Evolutionary conservation across 2,797 vertebrate genomes (phyloP).

Genomic region (Paratrypauchen microcephalus): DNA sequence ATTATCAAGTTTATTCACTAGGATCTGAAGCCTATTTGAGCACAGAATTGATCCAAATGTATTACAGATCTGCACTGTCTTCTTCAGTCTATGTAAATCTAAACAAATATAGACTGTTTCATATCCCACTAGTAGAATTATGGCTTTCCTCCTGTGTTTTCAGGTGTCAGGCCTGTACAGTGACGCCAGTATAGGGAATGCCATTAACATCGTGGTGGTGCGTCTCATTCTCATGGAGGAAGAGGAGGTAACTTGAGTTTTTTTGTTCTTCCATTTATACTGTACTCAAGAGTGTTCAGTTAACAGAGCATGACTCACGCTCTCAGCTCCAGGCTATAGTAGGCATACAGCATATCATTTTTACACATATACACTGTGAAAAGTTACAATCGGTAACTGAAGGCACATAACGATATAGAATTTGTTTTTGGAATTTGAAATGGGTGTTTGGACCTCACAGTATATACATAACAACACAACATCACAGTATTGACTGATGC

Average conservation of each 20-base stretch:
- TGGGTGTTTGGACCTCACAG: background rate
- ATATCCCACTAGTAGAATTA: background rate
- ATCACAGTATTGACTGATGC: too few relatives aligned
- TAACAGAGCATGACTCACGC: background rate
- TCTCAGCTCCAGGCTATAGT: background rate
- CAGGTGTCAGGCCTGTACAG: constrained; percentile 93
- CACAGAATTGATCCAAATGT: background rate
- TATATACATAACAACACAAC: too few relatives aligned
- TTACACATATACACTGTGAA: background rate
- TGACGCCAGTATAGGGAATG: constrained; percentile 94
- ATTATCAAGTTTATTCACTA: too few relatives aligned
- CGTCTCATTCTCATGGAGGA: constrained; percentile 90
- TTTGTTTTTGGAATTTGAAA: background rate
- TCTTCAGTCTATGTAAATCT: background rate
- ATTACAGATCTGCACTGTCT: background rate
- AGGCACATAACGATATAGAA: background rate
- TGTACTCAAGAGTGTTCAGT: background rate
- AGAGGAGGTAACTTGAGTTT: constrained; percentile 82
- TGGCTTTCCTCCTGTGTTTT: background rate
- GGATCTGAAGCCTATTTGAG: too few relatives aligned
- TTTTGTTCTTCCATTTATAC: background rate
- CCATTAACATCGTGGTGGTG: constrained; percentile 92
- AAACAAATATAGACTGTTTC: background rate
- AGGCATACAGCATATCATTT: background rate
- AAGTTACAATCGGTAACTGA: background rate